phyloP scores from a whole-genome alignment of 2,888 invertebrate genomes.

The Pherbina coryleti region DNA sequence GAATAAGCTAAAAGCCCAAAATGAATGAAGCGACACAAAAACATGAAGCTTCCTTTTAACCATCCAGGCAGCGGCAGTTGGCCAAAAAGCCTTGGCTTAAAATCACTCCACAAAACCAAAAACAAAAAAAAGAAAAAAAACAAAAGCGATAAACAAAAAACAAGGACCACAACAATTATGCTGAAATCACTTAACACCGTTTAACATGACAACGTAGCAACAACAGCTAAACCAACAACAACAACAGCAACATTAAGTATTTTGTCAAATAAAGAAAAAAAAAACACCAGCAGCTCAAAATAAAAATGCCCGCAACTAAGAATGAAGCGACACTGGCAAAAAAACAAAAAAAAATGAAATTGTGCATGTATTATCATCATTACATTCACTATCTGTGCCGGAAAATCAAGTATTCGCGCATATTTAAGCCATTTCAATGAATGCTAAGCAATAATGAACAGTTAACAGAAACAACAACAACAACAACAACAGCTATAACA shows the following conservation, averaged over 20 bases:
- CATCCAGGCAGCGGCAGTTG: too few relatives aligned
- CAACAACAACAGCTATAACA: not conserved
- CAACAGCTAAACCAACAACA: constrained; percentile 15
- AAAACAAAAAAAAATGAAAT: constrained; percentile 1
- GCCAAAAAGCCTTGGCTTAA: not conserved
- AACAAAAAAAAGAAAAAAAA: not conserved
- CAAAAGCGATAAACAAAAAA: not conserved
- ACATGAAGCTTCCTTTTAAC: not conserved
- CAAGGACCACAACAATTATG: constrained; percentile 21
- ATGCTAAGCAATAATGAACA: constrained; percentile 10
- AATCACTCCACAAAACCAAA: not conserved
- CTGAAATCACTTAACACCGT: constrained; percentile 31
- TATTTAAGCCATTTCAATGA: constrained; percentile 10
- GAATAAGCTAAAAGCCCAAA: not conserved
- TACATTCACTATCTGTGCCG: constrained; percentile 10
- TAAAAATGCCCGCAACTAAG: not conserved
- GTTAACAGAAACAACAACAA: not conserved
- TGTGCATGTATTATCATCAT: constrained; percentile 23
- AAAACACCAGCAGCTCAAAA: constrained; percentile 27
- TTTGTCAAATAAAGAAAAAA: constrained; percentile 32
- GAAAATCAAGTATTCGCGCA: not conserved
- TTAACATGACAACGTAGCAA: constrained; percentile 17
- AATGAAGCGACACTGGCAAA: not conserved
- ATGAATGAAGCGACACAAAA: not conserved
- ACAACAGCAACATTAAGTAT: not conserved